Percentiles rank a stretch among this genome's conserved stretches.
phyloP scores from a whole-genome alignment of 2,888 invertebrate species.

The Orthosia gracilis region DNA sequence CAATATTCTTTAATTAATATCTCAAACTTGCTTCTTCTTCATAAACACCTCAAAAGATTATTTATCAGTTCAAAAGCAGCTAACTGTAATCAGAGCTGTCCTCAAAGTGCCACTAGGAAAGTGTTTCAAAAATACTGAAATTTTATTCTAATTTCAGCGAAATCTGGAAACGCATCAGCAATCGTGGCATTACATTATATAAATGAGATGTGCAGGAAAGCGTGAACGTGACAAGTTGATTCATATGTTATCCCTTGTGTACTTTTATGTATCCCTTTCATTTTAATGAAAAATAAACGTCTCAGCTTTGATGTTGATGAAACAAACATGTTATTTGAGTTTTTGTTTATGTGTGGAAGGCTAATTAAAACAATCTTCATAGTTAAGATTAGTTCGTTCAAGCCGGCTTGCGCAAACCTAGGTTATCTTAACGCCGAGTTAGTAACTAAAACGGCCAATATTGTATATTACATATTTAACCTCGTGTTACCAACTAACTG shows the following conservation, averaged over 20 bases:
- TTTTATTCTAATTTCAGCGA: neutral
- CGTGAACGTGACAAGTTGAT: slow-evolving; percentile 14
- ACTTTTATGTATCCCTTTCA: slow-evolving; percentile 15
- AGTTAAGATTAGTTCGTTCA: too few species aligned
- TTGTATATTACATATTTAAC: too few species aligned
- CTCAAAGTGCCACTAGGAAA: neutral
- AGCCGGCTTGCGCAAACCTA: too few species aligned
- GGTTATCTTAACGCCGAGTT: too few species aligned
- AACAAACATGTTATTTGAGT: neutral
- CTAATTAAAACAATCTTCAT: neutral
- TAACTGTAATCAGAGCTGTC: too few species aligned
- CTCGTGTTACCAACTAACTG: too few species aligned
- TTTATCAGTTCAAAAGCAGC: neutral
- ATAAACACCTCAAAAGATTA: too few species aligned
- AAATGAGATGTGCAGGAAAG: slow-evolving; percentile 17
- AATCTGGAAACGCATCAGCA: slow-evolving; percentile 7
- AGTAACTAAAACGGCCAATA: too few species aligned
- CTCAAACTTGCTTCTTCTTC: too few species aligned
- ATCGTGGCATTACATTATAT: slow-evolving; percentile 4
- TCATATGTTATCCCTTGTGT: neutral
- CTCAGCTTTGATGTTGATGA: neutral
- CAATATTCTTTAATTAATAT: too few species aligned
- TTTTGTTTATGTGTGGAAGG: neutral
- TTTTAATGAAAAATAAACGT: slow-evolving; percentile 27
- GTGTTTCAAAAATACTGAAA: neutral